A percentile compares a stretch with the other conserved stretches of the same genome.
phyloP scores from a whole-genome alignment of 2,797 vertebrate species.

The Muscicapa comitata region DNA sequence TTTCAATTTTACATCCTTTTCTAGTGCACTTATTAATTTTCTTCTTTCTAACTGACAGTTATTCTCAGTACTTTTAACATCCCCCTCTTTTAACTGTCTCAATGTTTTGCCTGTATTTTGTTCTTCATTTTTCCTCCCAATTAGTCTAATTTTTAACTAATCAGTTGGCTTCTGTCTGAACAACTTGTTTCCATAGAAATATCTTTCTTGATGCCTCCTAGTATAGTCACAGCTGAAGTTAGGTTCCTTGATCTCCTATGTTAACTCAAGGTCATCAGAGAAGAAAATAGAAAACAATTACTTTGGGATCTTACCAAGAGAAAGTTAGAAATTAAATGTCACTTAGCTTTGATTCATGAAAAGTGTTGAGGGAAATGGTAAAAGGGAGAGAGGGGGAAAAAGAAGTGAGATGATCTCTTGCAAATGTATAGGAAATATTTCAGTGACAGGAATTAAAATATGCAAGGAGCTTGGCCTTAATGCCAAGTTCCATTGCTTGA shows the following conservation, averaged over 20 bases:
- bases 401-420: background rate
- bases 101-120: background rate
- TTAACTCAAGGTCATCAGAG: background rate
- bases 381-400: background rate
- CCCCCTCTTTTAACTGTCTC: background rate
- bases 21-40: background rate
- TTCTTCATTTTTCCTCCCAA: background rate
- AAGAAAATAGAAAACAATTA: background rate
- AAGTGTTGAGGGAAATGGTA: background rate
- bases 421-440: conserved; percentile 28
- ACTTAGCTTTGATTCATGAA: background rate
- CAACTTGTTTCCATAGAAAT: conserved; percentile 8
- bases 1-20: background rate
- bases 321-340: background rate
- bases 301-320: background rate
- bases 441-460: conserved; percentile 33
- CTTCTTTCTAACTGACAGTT: background rate
- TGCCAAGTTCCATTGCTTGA: background rate
- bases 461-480: conserved; percentile 3
- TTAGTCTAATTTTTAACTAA: background rate
- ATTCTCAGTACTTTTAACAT: background rate
- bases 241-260: background rate
- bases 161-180: background rate
- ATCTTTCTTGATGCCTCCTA: background rate
- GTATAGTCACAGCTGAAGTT: background rate